Evolutionary conservation across 2,113 vertebrate species (phyloP).

Genomic region (Pygoscelis adeliae): DNA sequence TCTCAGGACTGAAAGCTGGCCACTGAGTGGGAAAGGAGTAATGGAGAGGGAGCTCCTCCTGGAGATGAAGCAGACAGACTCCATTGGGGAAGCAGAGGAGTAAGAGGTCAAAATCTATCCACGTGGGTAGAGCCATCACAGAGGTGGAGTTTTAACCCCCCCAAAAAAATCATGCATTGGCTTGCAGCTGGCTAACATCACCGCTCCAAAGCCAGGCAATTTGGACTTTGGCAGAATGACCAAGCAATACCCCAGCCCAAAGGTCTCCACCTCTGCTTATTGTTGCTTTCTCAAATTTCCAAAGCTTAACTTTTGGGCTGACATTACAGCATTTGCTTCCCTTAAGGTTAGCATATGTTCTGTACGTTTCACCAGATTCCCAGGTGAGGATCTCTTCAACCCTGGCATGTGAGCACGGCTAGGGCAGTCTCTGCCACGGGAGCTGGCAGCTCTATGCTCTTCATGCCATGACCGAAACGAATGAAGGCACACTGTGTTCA

Average conservation of each 20-base stretch:
- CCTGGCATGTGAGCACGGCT: accelerated
- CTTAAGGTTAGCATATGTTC: not conserved
- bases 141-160: not conserved
- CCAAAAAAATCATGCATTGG: not conserved
- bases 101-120: not conserved
- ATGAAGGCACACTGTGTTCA: not conserved
- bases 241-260: not conserved
- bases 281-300: not conserved
- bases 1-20: not conserved
- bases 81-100: not conserved
- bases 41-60: not conserved
- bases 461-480: not conserved
- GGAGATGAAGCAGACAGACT: not conserved
- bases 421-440: not conserved
- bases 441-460: not conserved
- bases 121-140: not conserved
- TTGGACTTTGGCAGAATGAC: not conserved
- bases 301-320: not conserved
- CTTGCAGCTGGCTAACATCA: not conserved
- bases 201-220: not conserved
- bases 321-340: not conserved
- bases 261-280: not conserved
- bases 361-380: not conserved
- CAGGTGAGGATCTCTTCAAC: not conserved
- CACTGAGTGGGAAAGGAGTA: not conserved